phyloP scores from a whole-genome alignment of 2,113 vertebrate species.

The Myrmecophaga tridactyla region DNA sequence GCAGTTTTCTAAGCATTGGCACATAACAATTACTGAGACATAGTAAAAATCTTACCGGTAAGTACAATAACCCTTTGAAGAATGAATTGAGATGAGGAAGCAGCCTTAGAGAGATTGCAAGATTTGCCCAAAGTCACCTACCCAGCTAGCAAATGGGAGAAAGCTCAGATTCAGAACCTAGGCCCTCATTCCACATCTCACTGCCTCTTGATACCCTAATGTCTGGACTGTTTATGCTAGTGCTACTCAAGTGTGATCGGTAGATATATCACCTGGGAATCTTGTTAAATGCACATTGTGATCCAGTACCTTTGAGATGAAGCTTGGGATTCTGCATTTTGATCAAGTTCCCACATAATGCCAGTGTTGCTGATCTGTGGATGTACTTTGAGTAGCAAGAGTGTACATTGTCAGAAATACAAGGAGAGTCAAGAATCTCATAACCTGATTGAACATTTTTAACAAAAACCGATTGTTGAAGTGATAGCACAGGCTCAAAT shows the following conservation, averaged over 20 bases:
- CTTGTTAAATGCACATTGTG: neutral
- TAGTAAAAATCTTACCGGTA: conserved; percentile 3
- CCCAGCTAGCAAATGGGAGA: neutral
- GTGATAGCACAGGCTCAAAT: neutral
- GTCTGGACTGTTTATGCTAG: neutral
- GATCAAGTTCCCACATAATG: neutral
- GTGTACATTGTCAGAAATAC: neutral
- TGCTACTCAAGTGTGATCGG: neutral
- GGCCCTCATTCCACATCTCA: neutral
- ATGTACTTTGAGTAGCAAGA: conserved; percentile 3
- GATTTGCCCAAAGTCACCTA: neutral
- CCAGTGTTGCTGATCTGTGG: neutral
- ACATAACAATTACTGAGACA: neutral
- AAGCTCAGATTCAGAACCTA: neutral
- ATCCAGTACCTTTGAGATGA: neutral
- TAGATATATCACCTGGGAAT: neutral
- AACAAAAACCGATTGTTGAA: neutral
- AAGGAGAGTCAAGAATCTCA: neutral
- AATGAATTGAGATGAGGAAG: neutral
- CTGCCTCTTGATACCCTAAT: neutral
- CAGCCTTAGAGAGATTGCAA: neutral
- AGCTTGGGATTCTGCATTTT: neutral
- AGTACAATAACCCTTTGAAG: neutral
- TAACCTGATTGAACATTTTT: neutral
- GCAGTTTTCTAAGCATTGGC: neutral